Base-by-base conservation (phyloP, 2,888 invertebrate species). In the Agapetus fuscipes region DNA sequence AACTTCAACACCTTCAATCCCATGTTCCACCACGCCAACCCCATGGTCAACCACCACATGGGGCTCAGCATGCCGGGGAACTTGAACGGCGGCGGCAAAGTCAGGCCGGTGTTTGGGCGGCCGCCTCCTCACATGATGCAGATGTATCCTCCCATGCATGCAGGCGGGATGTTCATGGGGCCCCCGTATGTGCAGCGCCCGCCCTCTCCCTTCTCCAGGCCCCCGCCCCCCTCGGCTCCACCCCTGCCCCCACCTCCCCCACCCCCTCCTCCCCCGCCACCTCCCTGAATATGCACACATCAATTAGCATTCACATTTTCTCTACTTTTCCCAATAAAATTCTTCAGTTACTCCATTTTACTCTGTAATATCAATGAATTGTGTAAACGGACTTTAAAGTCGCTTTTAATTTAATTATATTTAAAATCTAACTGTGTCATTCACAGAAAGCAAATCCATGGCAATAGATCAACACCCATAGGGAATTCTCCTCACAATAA, bases 191-290 rank as follows among this genome's bases (percentile, higher is more conserved):
- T 16, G 15, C 17, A 25, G 15, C 33, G 14, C 20, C 34, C 16
- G 1, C 39, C 24, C 5, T 11, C 29, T 6, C 30, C 34, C 7
- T 27, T 4, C n/a, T 3, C 12, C n/a, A 9, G n/a, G 4, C 27
- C 27, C 3, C 27, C 27, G 3, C 27, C 27, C 3, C 12, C 10
- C 7, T 3, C 27, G 26, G 54, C 49, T 26, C 53, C 49, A 24
- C 50, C 47, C 1, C 32, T 34, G 9, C 30, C 37, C 10, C 46
- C 39, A 33, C 41, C 34, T 9, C 42, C 42, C 14, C 42, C 37
- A 12, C 37, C 42, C 14, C 37, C 37, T 7, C 42, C 42, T 27
- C 39, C 37, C 13, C 46, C 46, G 25, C 42, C 43, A 17, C 46
- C 41, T 7, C 46, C 43, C 17, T 41, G 34, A 30, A 11, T 30